Conservation (phyloP, 2,113 vertebrate species). For the Lucifuga dentata region DNA sequence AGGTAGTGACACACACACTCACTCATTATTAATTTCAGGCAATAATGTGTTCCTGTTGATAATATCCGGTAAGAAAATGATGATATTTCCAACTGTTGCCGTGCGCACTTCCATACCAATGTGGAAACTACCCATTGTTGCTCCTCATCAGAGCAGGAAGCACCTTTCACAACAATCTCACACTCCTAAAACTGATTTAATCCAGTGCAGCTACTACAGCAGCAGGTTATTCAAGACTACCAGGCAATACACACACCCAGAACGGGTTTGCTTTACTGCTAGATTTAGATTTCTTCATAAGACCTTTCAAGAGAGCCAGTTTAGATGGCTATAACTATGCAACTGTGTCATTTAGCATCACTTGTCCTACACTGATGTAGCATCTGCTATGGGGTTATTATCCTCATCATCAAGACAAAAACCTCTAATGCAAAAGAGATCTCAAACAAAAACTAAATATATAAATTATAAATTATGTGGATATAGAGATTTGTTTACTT, state of each 20-base stretch:
- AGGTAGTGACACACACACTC: conserved; percentile 5
- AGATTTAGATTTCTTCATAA: conserved; percentile 7
- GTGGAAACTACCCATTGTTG: conserved; percentile 84
- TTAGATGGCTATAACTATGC: not conserved
- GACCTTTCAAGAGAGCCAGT: conserved; percentile 11
- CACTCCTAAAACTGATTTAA: conserved; percentile 53
- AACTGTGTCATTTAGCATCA: not conserved
- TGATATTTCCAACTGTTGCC: conserved; percentile 79
- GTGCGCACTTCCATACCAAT: conserved; percentile 75
- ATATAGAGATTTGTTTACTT: not conserved
- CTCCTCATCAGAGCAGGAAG: conserved; percentile 76
- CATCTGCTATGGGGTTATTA: not conserved
- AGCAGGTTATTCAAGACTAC: conserved; percentile 31
- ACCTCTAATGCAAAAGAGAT: no score
- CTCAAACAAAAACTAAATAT: no score
- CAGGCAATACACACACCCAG: conserved; percentile 14
- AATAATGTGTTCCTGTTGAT: conserved; percentile 68
- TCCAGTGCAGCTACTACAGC: conserved; percentile 26
- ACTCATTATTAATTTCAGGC: conserved; percentile 36
- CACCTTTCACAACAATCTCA: conserved; percentile 81
- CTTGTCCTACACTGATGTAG: not conserved
- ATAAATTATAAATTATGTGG: no score
- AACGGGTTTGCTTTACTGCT: conserved; percentile 21
- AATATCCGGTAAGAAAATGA: conserved; percentile 61
- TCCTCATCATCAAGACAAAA: no score